Evolutionary conservation across 2,113 vertebrate species (phyloP), one percentile per base, ranked within the genome.

Genomic region (Dinomys branickii): DNA sequence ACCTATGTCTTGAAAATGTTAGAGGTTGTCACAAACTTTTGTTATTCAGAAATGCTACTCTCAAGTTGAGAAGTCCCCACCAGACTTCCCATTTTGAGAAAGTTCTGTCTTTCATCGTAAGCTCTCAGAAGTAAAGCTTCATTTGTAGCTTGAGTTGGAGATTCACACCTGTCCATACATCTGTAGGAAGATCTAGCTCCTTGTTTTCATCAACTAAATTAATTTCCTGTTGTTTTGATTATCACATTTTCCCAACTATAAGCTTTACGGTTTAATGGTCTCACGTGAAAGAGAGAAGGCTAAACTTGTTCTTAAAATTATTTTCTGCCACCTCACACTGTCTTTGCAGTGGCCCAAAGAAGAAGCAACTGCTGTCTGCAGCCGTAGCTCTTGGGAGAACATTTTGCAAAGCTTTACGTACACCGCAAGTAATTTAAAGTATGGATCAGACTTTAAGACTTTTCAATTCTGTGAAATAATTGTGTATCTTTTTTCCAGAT

Each of bases 11-110:
- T 11, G 26, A 94, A 65, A 52, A 47, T 54, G 44, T 6, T 17
- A 8, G 65, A 77, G 13, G 28, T 38, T 3, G 0, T 8, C 22
- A 3, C 0, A 1, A 0, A 1, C 61, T 26, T 3, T 26, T n/a
- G 17, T 30, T 35, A n/a, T 26, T 90, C 19, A 81, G 35, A 87
- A 85, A 80, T 41, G 1, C 22, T n/a, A 1, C 59, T 30, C 4
- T 88, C 44, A 35, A 16, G 67, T 63, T 82, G 14, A 59, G 10
- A 81, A 50, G 33, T 14, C 7, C 8, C 58, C 20, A 16, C 17
- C 20, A 71, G 26, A 71, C 16, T 30, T 50, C 44, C 44, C 59
- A 20, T 35, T 81, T 19, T 35, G 67, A 81, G 88, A 67, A 84
- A 75, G 50, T 75, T 82, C 78, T 44, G 30, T 56, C 14, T 3